phyloP scores from a whole-genome alignment of 2,888 invertebrate genomes.

The Andrena trimmerana region DNA sequence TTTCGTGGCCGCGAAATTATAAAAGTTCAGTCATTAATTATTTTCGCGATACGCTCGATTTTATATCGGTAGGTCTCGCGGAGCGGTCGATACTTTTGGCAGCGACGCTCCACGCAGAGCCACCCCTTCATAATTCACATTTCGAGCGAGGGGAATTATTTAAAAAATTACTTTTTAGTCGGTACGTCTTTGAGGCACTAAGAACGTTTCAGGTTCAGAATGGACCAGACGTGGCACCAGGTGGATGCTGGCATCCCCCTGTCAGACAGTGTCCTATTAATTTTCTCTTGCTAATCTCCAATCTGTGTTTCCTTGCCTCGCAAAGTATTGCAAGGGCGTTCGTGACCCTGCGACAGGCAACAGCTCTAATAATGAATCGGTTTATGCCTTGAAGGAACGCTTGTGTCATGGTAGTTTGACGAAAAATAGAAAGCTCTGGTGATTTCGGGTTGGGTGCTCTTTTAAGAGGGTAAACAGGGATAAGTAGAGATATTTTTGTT shows the following conservation, averaged over 20 bases:
- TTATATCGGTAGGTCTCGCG: constrained; percentile 33
- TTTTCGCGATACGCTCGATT: constrained; percentile 61
- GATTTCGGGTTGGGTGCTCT: no score
- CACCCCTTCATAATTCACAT: constrained; percentile 59
- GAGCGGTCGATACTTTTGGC: constrained; percentile 59
- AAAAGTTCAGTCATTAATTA: constrained; percentile 70
- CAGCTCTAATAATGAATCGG: constrained; percentile 67
- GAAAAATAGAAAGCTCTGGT: no score
- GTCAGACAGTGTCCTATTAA: constrained; percentile 79
- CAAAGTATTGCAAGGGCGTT: constrained; percentile 72
- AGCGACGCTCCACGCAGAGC: constrained; percentile 15
- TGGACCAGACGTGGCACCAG: constrained; percentile 67
- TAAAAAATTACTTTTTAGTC: constrained; percentile 57
- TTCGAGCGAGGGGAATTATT: constrained; percentile 56
- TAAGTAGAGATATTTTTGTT: no score
- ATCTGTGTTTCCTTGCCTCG: constrained; percentile 79
- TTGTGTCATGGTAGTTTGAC: no score
- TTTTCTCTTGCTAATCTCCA: constrained; percentile 82
- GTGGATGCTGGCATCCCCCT: constrained; percentile 74
- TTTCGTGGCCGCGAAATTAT: constrained; percentile 57
- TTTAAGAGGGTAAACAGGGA: no score
- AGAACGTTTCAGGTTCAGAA: constrained; percentile 17
- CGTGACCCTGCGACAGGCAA: constrained; percentile 62
- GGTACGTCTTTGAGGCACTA: constrained; percentile 15
- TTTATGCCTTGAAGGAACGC: constrained; percentile 22